A percentile compares a stretch with the other conserved stretches of the same genome.
phyloP scores from a whole-genome alignment of 2,888 invertebrate species.

The Spodoptera picta region DNA sequence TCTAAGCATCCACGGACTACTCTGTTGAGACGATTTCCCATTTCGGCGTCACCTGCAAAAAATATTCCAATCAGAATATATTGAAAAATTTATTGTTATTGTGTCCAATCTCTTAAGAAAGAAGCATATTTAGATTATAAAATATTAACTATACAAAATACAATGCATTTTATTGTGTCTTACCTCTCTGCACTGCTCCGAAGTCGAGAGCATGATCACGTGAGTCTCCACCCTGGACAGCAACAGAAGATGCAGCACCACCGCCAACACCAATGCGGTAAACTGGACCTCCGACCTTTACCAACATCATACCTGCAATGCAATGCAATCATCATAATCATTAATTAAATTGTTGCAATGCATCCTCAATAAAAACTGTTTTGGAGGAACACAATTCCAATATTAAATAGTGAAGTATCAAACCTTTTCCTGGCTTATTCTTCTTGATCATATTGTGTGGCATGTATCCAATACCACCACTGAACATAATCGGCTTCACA shows the following conservation, averaged over 20 bases:
- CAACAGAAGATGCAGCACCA: conserved; percentile 98
- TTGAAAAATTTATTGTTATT: neutral
- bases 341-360: neutral
- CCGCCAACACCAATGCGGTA: conserved; percentile 99
- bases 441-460: conserved; percentile 94
- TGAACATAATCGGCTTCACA: conserved; percentile 99
- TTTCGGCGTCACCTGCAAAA: conserved; percentile 95
- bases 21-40: conserved; percentile 99
- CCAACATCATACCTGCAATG: conserved; percentile 93
- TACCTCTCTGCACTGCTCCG: conserved; percentile 97
- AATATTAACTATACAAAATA: too few species aligned
- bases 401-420: neutral
- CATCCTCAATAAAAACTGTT: neutral
- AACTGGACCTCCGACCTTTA: conserved; percentile 98
- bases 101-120: neutral
- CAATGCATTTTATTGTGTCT: neutral
- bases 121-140: too few species aligned
- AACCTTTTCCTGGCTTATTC: conserved; percentile 92
- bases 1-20: conserved; percentile 98
- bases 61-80: neutral
- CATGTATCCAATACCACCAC: conserved; percentile 97
- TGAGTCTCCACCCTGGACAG: conserved; percentile 93
- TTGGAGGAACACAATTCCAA: neutral
- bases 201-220: conserved; percentile 96
- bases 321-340: neutral